Percentiles rank a stretch among this genome's conserved stretches.
Conservation (phyloP, 1,140 invertebrate species). For the Drosophila mauritiana region DNA sequence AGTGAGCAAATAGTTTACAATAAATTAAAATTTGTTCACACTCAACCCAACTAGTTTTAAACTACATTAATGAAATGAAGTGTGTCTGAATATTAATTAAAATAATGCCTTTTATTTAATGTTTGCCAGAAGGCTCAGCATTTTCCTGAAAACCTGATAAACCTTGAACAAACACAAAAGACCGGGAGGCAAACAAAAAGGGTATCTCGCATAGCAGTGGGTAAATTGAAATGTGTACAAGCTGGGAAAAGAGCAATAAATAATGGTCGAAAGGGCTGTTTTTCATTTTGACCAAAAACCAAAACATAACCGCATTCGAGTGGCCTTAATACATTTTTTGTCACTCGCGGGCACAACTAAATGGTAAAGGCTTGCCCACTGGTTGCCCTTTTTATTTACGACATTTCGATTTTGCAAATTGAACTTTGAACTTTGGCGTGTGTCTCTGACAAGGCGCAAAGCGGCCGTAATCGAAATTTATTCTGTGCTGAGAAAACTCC, state of each 20-base stretch:
- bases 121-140: too few species aligned
- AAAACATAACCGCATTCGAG: background rate
- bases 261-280: background rate
- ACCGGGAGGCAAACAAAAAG: background rate
- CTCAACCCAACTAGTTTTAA: background rate
- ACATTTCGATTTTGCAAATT: constrained; percentile 5
- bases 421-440: constrained; percentile 11
- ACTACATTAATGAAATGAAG: background rate
- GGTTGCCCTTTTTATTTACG: background rate
- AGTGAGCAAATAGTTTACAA: background rate
- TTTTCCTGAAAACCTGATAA: constrained; percentile 8
- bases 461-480: background rate
- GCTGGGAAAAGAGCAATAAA: constrained; percentile 14
- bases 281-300: background rate
- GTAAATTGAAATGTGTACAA: constrained; percentile 2
- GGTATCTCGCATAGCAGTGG: background rate
- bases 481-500: background rate
- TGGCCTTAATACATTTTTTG: constrained; percentile 7
- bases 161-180: background rate
- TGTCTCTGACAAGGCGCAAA: background rate
- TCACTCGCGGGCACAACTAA: constrained; percentile 20
- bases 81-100: background rate
- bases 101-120: background rate
- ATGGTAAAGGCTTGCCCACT: background rate
- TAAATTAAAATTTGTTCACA: background rate